Evolutionary conservation across 2,888 invertebrate species (phyloP), one percentile per base, ranked within the genome.

Genomic region (Cephonodes hylas): DNA sequence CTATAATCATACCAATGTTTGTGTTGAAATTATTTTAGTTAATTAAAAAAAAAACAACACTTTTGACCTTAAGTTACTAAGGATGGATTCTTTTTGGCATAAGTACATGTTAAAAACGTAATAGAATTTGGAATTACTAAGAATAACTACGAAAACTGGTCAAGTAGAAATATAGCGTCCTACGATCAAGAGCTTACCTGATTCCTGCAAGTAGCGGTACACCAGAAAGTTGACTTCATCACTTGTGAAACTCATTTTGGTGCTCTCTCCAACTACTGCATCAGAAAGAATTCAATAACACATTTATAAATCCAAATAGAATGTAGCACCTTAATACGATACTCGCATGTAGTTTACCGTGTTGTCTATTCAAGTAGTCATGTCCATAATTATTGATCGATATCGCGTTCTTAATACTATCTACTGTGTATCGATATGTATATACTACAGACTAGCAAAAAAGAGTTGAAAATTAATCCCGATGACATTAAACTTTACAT

Each of bases 211-310:
- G 90, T 99, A 99, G 81, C 99, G 95, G 90, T 99, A 99, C 66
- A 99, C 99, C 73, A 99, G 94, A 91, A 98, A 99, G 92, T 99
- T 99, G 8, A 99, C 98, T 95, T 99, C 99, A 91, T 99, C 99
- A 89, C 99, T 99, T 75, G 98, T 98, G 91, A 99, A 99, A 95
- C 98, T 99, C 99, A 99, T 99, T 77, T 61, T 59, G 56, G 34
- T 31, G 15, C 34, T 20, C 20, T 25, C 45, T 15, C 22, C 10
- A n/a, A n/a, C 22, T 31, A 7, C 48, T 42, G 18, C 60, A 60
- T 60, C 6, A 42, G 53, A 53, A 53, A 27, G 6, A 58, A 23
- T 27, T 48, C 27, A 53, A 27, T 20, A 31, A 4, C 8, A 13
- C 20, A 45, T 15, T 8, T 20, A 8, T 8, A 20, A 22, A 8